Evolutionary conservation across 2,888 invertebrate genomes (phyloP).

Genomic region (Tetranychus piercei): DNA sequence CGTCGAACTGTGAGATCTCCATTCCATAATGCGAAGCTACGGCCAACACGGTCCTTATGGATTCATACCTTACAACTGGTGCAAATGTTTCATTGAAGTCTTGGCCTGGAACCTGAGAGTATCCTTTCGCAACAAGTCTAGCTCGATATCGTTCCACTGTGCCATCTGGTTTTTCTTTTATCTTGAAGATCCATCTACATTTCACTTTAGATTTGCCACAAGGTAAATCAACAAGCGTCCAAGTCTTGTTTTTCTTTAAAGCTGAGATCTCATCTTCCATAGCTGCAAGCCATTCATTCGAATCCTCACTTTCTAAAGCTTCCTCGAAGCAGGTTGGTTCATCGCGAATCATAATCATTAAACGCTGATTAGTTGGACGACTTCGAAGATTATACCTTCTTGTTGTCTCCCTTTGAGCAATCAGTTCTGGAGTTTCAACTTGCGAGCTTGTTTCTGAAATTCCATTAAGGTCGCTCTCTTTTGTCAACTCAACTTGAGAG

Average conservation of each 20-base stretch:
- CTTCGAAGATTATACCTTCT: background rate
- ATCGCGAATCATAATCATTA: background rate
- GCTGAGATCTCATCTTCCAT: constrained; percentile 19
- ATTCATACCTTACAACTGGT: constrained; percentile 12
- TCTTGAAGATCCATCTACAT: constrained; percentile 13
- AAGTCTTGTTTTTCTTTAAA: constrained; percentile 24
- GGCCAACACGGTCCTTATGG: background rate
- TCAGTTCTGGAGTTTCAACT: background rate
- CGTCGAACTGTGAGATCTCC: constrained; percentile 18
- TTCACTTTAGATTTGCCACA: constrained; percentile 17
- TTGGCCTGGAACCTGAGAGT: background rate
- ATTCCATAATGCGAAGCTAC: background rate
- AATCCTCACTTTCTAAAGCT: constrained; percentile 19
- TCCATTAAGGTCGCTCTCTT: background rate
- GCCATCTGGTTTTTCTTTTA: no score
- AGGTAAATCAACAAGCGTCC: constrained; percentile 23
- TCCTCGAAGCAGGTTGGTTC: constrained; percentile 19
- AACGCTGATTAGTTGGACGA: background rate
- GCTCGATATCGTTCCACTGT: constrained; percentile 11
- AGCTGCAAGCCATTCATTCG: constrained; percentile 23
- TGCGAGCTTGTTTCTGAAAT: background rate
- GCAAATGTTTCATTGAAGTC: constrained; percentile 16
- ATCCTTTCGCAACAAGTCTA: constrained; percentile 14
- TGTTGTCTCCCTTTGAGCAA: background rate
- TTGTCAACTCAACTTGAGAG: background rate